Conservation (phyloP, 2,797 vertebrate genomes). For the Emydoidea blandingii region DNA sequence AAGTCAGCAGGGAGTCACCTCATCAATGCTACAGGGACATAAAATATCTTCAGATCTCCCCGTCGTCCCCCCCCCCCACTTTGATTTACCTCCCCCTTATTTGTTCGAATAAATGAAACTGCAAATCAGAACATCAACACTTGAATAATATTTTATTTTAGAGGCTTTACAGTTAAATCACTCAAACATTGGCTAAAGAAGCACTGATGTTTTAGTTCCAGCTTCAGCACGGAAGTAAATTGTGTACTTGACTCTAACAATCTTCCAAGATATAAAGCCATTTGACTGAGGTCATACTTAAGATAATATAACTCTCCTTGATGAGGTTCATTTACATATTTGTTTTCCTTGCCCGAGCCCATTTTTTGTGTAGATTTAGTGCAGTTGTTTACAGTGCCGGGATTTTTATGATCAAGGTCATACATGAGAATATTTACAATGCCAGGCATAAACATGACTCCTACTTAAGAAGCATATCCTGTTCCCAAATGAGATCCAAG, state of each 20-base stretch:
- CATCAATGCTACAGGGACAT: rapidly evolving
- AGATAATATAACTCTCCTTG: conserved; percentile 73
- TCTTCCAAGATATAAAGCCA: conserved; percentile 63
- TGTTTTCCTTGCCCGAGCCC: conserved; percentile 72
- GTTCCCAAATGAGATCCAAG: conserved; percentile 69
- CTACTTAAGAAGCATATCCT: conserved; percentile 67
- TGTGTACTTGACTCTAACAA: conserved; percentile 49
- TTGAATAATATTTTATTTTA: conserved; percentile 22
- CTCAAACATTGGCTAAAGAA: not conserved
- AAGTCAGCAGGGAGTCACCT: rapidly evolving
- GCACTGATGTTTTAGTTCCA: conserved; percentile 1
- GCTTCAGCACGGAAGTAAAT: conserved; percentile 2
- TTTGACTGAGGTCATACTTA: conserved; percentile 69
- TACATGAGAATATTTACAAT: conserved; percentile 71
- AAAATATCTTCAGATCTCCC: not conserved
- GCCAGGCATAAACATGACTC: conserved; percentile 61
- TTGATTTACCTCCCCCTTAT: not conserved
- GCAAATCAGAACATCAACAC: not conserved
- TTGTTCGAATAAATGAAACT: not conserved
- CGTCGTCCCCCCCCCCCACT: not conserved
- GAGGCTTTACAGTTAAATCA: not conserved
- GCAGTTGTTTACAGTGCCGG: conserved; percentile 67
- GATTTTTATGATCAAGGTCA: conserved; percentile 77
- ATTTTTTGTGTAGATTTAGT: conserved; percentile 67
- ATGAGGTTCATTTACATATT: conserved; percentile 78